These are phyloP conservation scores for Rugalucina vietnamica DNA, from an alignment of 2,888 invertebrate species.

Conservation along the genomic window DNA sequence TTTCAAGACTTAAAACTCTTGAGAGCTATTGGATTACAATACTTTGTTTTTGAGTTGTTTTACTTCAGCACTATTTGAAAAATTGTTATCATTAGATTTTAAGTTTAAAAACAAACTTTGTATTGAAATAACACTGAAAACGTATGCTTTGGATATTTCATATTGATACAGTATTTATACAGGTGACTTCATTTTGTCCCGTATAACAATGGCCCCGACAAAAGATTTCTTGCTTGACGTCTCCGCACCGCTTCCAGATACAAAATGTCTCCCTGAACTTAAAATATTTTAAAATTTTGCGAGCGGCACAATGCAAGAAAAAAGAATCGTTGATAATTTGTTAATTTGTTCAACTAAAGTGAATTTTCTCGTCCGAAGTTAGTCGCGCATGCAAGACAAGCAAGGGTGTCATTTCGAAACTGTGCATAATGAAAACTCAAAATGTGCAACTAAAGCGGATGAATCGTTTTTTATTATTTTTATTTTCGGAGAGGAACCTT, in stretches of 20 bases:
- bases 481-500: too few relatives aligned
- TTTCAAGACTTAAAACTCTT: background rate
- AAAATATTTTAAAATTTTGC: too few relatives aligned
- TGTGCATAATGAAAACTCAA: too few relatives aligned
- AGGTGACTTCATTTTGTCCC: background rate
- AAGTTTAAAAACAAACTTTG: background rate
- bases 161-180: background rate
- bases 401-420: too few relatives aligned
- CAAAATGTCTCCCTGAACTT: too few relatives aligned
- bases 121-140: background rate
- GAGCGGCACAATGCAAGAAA: too few relatives aligned
- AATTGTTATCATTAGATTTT: constrained; percentile 8
- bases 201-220: background rate
- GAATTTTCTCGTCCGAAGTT: too few relatives aligned
- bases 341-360: too few relatives aligned
- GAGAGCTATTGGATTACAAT: background rate
- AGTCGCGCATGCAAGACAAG: too few relatives aligned
- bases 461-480: too few relatives aligned
- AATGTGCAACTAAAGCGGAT: too few relatives aligned
- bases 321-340: too few relatives aligned
- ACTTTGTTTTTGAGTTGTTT: background rate
- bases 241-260: background rate
- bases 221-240: background rate
- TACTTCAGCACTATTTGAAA: background rate
- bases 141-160: constrained; percentile 1